A percentile compares a stretch with the other conserved stretches of the same genome.
Evolutionary conservation across 2,888 invertebrate species (phyloP).

Genomic region (Neoitamus cyanurus): DNA sequence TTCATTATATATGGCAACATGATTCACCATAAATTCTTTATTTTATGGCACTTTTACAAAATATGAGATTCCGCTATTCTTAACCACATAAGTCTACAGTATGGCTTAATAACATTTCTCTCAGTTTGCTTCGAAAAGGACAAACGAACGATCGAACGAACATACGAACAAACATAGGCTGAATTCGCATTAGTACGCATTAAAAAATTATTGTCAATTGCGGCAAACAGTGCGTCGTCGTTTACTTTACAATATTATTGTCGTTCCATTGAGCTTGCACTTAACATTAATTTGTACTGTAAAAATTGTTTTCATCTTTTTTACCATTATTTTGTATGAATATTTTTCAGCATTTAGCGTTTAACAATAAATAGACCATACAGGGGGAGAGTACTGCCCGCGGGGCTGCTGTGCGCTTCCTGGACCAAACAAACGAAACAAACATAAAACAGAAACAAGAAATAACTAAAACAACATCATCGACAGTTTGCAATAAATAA

Average conservation of each 20-base stretch:
- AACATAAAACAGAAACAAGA: slow-evolving; percentile 14
- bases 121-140: slow-evolving; percentile 23
- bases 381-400: not conserved
- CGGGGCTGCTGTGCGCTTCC: not conserved
- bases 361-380: slow-evolving; percentile 28
- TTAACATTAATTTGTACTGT: slow-evolving; percentile 49
- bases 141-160: not conserved
- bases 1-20: slow-evolving; percentile 42
- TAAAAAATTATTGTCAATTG: slow-evolving; percentile 30
- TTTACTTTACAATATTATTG: slow-evolving; percentile 17
- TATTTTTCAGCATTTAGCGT: not conserved
- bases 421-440: slow-evolving; percentile 16
- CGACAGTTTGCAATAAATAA: slow-evolving; percentile 48
- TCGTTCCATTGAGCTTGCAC: slow-evolving; percentile 29
- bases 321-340: slow-evolving; percentile 1
- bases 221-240: slow-evolving; percentile 42
- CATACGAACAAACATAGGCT: not conserved
- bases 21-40: slow-evolving; percentile 34
- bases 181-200: not conserved
- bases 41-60: slow-evolving; percentile 53
- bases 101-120: slow-evolving; percentile 34
- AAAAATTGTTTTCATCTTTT: slow-evolving; percentile 25
- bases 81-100: slow-evolving; percentile 21
- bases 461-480: slow-evolving; percentile 1
- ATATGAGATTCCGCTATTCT: slow-evolving; percentile 50